These are phyloP conservation scores for Protobothrops mucrosquamatus DNA, from an alignment of 2,113 vertebrate genomes.

Conservation along the genomic window DNA sequence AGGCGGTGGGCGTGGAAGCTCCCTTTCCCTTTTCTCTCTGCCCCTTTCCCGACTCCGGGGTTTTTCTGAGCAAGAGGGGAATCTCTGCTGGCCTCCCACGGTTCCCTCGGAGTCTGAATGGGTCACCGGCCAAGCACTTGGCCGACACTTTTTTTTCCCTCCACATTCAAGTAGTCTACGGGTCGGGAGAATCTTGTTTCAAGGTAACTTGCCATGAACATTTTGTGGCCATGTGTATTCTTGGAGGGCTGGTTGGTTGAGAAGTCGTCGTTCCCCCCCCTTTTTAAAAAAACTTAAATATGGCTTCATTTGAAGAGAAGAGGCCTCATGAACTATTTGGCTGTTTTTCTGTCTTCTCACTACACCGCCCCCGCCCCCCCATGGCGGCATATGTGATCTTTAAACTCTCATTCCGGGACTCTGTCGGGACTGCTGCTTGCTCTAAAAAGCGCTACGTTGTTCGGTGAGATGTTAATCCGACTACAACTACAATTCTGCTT, in stretches of 20 bases:
- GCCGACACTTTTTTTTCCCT: not conserved
- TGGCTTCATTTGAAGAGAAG: not conserved
- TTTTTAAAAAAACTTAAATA: not conserved
- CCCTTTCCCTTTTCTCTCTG: not conserved
- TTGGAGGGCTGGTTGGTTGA: not conserved
- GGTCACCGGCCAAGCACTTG: not conserved
- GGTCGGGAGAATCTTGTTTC: not conserved
- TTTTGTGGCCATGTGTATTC: not conserved
- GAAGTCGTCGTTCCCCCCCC: not conserved
- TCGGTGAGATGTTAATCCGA: too few relatives aligned
- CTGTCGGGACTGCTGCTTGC: not conserved
- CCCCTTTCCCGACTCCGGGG: not conserved
- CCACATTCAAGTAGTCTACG: not conserved
- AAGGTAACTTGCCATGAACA: conserved; percentile 26
- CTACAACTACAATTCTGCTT: too few relatives aligned
- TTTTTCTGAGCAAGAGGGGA: not conserved
- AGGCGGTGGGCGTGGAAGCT: not conserved
- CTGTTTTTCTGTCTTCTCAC: not conserved
- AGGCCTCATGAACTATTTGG: not conserved
- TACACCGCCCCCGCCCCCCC: not conserved
- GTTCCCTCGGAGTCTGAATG: not conserved
- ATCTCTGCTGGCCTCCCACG: not conserved
- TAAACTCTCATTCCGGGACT: not conserved
- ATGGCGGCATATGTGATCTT: conserved; percentile 29
- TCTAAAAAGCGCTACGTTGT: too few relatives aligned